Evolutionary conservation across 2,797 vertebrate species (phyloP).

Genomic region (Petrocephalus sullivani): DNA sequence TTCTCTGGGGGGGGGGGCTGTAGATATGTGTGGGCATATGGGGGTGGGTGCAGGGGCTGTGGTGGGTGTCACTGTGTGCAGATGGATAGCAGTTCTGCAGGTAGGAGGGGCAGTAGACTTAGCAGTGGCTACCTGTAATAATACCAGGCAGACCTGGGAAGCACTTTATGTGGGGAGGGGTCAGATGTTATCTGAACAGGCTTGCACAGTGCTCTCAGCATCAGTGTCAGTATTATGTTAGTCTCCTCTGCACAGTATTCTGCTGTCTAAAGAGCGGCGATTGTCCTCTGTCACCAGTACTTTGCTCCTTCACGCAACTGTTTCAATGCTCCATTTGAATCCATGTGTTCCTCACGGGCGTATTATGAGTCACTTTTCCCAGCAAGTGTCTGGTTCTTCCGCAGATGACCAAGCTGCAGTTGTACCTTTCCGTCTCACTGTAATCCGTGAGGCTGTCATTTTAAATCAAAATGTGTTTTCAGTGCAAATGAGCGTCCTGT

Average conservation of each 20-base stretch:
- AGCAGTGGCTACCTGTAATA: slow-evolving; percentile 1
- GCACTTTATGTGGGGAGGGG: background rate
- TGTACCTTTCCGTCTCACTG: background rate
- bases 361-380: background rate
- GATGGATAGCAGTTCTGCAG: slow-evolving; percentile 13
- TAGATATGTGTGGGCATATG: background rate
- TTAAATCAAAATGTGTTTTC: background rate
- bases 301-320: background rate
- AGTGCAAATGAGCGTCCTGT: background rate
- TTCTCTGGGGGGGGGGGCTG: background rate
- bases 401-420: background rate
- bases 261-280: background rate
- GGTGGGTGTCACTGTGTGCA: background rate
- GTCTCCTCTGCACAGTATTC: background rate
- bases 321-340: background rate
- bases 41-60: background rate
- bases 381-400: background rate
- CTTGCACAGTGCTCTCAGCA: background rate
- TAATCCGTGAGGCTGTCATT: background rate
- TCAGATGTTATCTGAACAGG: background rate
- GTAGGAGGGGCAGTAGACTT: background rate
- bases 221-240: background rate
- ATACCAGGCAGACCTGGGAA: background rate
- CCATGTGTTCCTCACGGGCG: background rate
- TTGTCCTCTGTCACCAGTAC: background rate